These are phyloP conservation scores for Scaptodrosophila latifasciaeformis DNA, from an alignment of 2,888 invertebrate genomes.

Conservation along the genomic window DNA sequence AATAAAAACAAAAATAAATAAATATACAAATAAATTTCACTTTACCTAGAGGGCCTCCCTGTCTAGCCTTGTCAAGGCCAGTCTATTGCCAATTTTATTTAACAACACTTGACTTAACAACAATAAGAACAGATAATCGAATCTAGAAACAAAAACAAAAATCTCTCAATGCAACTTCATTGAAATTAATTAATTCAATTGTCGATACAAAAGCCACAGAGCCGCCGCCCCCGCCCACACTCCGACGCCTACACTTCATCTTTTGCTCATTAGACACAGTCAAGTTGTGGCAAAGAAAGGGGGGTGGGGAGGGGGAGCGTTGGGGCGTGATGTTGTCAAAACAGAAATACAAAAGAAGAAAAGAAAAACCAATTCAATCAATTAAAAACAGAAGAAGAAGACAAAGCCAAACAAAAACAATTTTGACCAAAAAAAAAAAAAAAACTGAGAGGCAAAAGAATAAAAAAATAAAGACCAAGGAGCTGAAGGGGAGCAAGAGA, in stretches of 20 bases:
- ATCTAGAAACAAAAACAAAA: no score
- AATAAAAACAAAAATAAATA: no score
- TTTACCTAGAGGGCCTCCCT: no score
- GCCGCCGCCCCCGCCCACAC: no score
- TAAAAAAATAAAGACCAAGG: neutral
- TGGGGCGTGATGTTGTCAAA: no score
- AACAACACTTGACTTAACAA: slow-evolving; percentile 19
- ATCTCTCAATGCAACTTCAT: slow-evolving; percentile 9
- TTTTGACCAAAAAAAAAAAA: neutral
- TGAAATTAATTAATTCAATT: slow-evolving; percentile 21
- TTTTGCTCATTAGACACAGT: neutral
- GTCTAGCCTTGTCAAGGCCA: no score
- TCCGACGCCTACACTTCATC: neutral
- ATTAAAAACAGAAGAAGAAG: slow-evolving; percentile 22
- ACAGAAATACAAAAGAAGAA: neutral
- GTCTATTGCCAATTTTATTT: slow-evolving; percentile 23
- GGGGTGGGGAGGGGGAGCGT: no score
- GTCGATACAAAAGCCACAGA: no score
- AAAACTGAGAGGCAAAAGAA: neutral
- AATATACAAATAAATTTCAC: no score
- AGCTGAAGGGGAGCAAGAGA: neutral
- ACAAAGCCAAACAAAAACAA: slow-evolving; percentile 11
- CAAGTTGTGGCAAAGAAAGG: slow-evolving; percentile 2
- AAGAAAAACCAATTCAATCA: slow-evolving; percentile 27
- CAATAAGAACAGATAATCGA: slow-evolving; percentile 5